Base-by-base conservation (phyloP, 2,888 invertebrate genomes). In the Drosophila kokeensis region DNA sequence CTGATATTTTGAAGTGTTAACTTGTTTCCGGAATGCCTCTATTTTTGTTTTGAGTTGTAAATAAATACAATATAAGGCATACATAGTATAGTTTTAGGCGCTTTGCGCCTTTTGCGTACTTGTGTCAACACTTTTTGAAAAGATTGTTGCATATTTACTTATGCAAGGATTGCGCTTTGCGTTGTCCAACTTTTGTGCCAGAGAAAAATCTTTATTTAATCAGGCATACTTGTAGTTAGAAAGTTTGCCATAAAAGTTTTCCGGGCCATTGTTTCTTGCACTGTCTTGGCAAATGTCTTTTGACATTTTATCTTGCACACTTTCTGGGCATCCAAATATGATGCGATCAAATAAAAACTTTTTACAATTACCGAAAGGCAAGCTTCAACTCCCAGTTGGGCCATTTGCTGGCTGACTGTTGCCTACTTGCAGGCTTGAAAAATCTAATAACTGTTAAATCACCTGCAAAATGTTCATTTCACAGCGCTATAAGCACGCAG, bases 391-490 rank as follows among this genome's bases (percentile, higher is more conserved):
- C 79, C 74, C 78, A 63, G 57, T 40, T 57, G 78, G 45, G 36
- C 60, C 30, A 48, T 79, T 73, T 53, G 13, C 64, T n/a, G 29
- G n/a, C 45, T 38, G 58, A 7, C 40, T 24, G 18, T 50, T 64
- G 65, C 67, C 65, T 70, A 57, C 45, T 67, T 59, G 65, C 66
- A 45, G 60, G 42, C 63, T 29, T 34, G 57, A 67, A 57, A 78
- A 87, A 87, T 83, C 89, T 87, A 90, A 90, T 87, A 87, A 87
- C 87, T 83, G 87, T 88, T 90, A 91, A 87, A 87, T 87, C 90
- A 87, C 87, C 87, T 87, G 87, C 87, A 86, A 87, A 90, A 90
- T 91, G 91, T 91, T 87, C 90, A 87, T 87, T 87, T 87, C 87
- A 87, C 87, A 87, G 87, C 73, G 79, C 83, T 58, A 78, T 87